Evolutionary conservation across 2,888 invertebrate genomes (phyloP).

Genomic region (Apantesis nais): DNA sequence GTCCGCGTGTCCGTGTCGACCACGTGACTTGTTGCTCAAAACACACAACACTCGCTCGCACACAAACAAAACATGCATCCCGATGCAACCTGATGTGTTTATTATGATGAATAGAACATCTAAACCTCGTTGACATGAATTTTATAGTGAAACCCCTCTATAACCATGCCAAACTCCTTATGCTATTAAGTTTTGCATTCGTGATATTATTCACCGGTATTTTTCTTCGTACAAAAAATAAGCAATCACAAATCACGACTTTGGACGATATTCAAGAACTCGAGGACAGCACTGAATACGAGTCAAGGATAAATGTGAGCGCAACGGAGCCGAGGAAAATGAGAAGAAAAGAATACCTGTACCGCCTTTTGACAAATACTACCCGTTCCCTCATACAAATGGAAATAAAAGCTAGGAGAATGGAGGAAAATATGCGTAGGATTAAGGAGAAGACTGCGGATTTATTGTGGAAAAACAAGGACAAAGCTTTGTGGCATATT

Average conservation of each 20-base stretch:
- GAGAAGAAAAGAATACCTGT: constrained; percentile 83
- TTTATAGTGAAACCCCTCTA: constrained; percentile 72
- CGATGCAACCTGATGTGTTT: constrained; percentile 57
- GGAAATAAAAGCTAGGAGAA: constrained; percentile 85
- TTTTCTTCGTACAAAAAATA: constrained; percentile 64
- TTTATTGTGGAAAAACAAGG: constrained; percentile 85
- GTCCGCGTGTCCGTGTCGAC: constrained; percentile 58
- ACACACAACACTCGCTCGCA: constrained; percentile 45
- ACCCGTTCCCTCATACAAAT: constrained; percentile 85
- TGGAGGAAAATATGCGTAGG: constrained; percentile 85
- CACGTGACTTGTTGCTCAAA: constrained; percentile 81
- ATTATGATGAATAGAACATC: constrained; percentile 48
- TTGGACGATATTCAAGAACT: constrained; percentile 58
- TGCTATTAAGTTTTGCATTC: constrained; percentile 71
- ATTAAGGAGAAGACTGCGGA: constrained; percentile 85
- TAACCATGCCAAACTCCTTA: constrained; percentile 74
- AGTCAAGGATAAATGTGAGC: constrained; percentile 73
- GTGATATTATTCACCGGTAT: constrained; percentile 69
- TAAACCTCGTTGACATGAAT: constrained; percentile 72
- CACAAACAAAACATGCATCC: constrained; percentile 64
- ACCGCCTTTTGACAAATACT: constrained; percentile 84
- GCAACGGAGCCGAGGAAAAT: constrained; percentile 68
- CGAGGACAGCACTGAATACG: constrained; percentile 64
- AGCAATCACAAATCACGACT: constrained; percentile 56
- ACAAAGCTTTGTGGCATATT: constrained; percentile 84